Evolutionary conservation across 2,797 vertebrate genomes (phyloP), one percentile per base, ranked within the genome.

Genomic region (Aphelocoma californica): DNA sequence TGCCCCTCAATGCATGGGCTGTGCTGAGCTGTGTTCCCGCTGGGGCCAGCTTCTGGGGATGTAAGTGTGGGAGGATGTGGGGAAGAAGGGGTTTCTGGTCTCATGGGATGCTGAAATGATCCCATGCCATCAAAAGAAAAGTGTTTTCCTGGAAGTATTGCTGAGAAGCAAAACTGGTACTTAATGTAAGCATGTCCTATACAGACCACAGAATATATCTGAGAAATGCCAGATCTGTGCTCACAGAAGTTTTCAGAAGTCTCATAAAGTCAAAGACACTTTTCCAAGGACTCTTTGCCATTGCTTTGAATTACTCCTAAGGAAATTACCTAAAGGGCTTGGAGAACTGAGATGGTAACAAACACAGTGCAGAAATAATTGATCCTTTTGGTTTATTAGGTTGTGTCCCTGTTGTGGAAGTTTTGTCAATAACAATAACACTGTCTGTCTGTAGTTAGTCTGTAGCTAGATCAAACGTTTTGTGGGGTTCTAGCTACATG

Each of bases 401-500:
- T 90, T 92, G 93, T 86, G 73, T 92, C 87, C 92, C 85, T 81
- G 65, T 86, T 91, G 91, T 92, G 83, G 87, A 95, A 94, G 90
- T 85, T 96, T 94, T 94, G 94, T 95, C 95, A 86, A 96, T 96
- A 97, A 84, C 62, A 93, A 70, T 88, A 96, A 86, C 58, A n/a
- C 56, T 64, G 80, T 90, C 95, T 94, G 82, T 91, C 77, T 83
- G 89, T 82, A 50, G 77, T 86, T 95, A 79, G 47, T 83, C 77
- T 90, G 70, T 86, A 77, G 92, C 80, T 86, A 73, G 91, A 92
- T 95, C 83, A 94, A 88, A 93, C 67, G 32, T 62, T 95, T 77
- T 53, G 18, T 73, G 71, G 64, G 65, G 78, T 67, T 94, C 72
- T 71, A 92, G 71, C 66, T 85, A 78, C 12, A 9, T 91, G 92